Evolutionary conservation across 2,113 vertebrate species (phyloP).

Genomic region (Peromyscus polionotus): DNA sequence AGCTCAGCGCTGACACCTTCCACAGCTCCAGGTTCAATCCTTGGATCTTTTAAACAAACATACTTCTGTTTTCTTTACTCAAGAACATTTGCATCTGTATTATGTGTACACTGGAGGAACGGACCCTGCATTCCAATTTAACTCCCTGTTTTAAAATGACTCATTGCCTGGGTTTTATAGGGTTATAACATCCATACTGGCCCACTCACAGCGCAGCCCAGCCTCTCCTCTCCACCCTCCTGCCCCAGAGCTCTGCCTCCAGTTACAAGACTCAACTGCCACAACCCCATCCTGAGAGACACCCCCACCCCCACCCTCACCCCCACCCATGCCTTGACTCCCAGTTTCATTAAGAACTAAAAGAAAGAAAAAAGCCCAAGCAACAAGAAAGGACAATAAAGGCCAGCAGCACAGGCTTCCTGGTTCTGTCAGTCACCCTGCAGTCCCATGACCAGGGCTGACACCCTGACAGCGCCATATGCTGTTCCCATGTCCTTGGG

Average conservation of each 20-base stretch:
- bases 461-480: no score
- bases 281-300: background rate
- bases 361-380: background rate
- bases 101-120: background rate
- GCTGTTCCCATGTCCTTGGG: background rate
- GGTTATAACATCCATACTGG: background rate
- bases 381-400: background rate
- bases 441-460: background rate
- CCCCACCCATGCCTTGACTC: background rate
- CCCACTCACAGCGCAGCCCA: background rate
- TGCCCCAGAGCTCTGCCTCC: background rate
- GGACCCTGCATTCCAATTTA: background rate
- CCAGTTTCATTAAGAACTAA: background rate
- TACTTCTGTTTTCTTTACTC: constrained; percentile 37
- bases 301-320: rapidly evolving
- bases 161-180: background rate
- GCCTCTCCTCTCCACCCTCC: background rate
- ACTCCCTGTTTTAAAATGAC: background rate
- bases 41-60: constrained; percentile 3
- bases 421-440: background rate
- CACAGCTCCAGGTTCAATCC: background rate
- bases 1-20: background rate
- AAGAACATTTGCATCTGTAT: background rate
- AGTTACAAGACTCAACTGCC: background rate
- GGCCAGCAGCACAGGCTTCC: background rate